Conservation (phyloP, 2,797 vertebrate genomes). For the Champsocephalus gunnari region DNA sequence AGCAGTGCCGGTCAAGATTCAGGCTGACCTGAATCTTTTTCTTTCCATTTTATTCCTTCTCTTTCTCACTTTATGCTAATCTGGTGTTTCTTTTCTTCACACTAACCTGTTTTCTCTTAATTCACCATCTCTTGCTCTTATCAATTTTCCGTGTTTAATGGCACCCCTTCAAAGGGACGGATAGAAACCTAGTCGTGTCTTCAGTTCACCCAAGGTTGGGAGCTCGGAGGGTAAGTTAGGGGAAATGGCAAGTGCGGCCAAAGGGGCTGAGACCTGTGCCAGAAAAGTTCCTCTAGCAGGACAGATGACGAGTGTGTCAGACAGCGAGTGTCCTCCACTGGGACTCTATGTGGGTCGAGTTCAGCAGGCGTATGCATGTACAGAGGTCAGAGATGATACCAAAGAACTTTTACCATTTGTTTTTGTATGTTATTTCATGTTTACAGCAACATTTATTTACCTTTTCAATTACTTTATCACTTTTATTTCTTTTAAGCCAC, state of each 20-base stretch:
- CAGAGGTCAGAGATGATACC: conserved; percentile 3
- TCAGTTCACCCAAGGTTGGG: conserved; percentile 12
- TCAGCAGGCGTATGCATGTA: not conserved
- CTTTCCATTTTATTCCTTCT: not conserved
- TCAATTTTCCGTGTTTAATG: conserved; percentile 23
- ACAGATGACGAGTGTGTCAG: conserved; percentile 21
- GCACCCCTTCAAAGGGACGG: conserved; percentile 27
- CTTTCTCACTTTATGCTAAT: conserved; percentile 5
- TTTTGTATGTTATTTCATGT: not conserved
- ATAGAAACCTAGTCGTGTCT: conserved; percentile 2
- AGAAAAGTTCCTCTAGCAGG: conserved; percentile 28
- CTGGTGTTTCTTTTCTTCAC: conserved; percentile 2
- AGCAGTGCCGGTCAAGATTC: conserved; percentile 16
- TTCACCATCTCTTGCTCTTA: conserved; percentile 12
- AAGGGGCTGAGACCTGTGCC: conserved; percentile 23
- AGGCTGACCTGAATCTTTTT: conserved; percentile 34
- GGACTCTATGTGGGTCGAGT: conserved; percentile 8
- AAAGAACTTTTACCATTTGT: not conserved
- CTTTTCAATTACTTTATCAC: not conserved
- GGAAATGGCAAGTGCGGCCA: conserved; percentile 12
- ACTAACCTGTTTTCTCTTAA: conserved; percentile 6
- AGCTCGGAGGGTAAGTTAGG: conserved; percentile 14
- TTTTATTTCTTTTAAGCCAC: too few species aligned
- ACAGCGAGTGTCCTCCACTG: conserved; percentile 17
- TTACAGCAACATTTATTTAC: not conserved